Evolutionary conservation across 2,888 invertebrate genomes (phyloP), one percentile per base, ranked within the genome.

Genomic region (Caenorhabditis plicata): DNA sequence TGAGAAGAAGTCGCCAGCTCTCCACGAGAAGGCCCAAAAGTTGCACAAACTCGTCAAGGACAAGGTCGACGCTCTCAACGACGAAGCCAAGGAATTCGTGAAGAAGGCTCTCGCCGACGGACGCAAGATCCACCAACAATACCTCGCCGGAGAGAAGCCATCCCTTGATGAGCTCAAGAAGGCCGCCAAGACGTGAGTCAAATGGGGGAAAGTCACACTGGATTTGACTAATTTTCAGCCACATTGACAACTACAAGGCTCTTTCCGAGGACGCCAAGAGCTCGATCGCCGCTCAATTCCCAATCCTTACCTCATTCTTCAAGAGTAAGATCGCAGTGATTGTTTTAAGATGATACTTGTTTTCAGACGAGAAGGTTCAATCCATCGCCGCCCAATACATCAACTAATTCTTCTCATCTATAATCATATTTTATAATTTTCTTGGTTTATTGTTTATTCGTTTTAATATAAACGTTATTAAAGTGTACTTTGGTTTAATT

Each of bases 11-110:
- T 68, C 68, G 4, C 72, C 72, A 39, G 60, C 72, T 36, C 71
- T 76, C 45, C 56, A 72, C 69, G 77, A 63, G 53, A 77, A 77
- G n/a, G n/a, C n/a, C n/a, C n/a, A n/a, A n/a, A n/a, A n/a, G n/a
- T 64, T 73, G 49, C 70, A 73, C 58, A 49, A 56, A 25, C 23
- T 66, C 41, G 43, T 77, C 54, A 68, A 74, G 65, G 62, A 41
- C 25, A 70, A 66, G 58, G 54, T 70, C 61, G 63, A 75, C 39
- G 41, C 57, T 15, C 71, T 80, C 54, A 68, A 64, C 43, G 45
- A 65, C 27, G 73, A 73, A 41, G 77, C 78, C 40, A 66, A 78
- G 57, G 55, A 60, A 20, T 77, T 78, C 65, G 74, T 77, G 64
- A 68, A 64, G 53, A 55, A 52, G 45, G 71, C 68, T 35, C 56